These are phyloP conservation scores for Montipora capitata DNA, from an alignment of 92 coral and sea anemone genomes.

Conservation along the genomic window DNA sequence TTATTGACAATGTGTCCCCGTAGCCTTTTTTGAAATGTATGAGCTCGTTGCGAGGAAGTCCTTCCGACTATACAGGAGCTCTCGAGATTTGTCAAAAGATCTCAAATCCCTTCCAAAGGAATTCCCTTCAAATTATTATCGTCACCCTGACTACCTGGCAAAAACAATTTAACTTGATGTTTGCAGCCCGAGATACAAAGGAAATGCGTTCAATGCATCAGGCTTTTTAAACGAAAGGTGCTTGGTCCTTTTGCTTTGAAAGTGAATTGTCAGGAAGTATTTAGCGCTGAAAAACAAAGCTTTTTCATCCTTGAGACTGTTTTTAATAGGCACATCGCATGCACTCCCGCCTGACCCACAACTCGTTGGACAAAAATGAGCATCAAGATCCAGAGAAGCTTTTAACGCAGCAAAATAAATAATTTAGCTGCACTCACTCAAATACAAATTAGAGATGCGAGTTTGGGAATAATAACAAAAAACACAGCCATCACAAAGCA, in stretches of 20 bases:
- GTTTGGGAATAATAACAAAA: slow-evolving; percentile 34
- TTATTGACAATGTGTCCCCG: slow-evolving; percentile 83
- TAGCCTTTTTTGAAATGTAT: slow-evolving; percentile 54
- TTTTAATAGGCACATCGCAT: neutral
- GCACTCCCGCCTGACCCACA: neutral
- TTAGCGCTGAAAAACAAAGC: slow-evolving; percentile 41
- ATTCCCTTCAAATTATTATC: slow-evolving; percentile 50
- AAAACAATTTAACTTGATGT: slow-evolving; percentile 34
- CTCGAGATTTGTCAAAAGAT: slow-evolving; percentile 59
- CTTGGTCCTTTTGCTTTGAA: slow-evolving; percentile 24
- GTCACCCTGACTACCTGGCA: slow-evolving; percentile 67
- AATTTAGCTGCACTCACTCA: slow-evolving; percentile 74
- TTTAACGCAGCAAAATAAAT: slow-evolving; percentile 82
- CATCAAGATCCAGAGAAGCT: slow-evolving; percentile 71
- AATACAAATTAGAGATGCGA: slow-evolving; percentile 41
- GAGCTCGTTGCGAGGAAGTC: slow-evolving; percentile 53
- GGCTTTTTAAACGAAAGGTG: neutral
- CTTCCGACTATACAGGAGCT: slow-evolving; percentile 9
- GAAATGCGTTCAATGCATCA: slow-evolving; percentile 7
- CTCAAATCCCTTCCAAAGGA: slow-evolving; percentile 61
- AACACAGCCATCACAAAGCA: slow-evolving; percentile 56
- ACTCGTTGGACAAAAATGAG: slow-evolving; percentile 56
- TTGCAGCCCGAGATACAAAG: slow-evolving; percentile 28
- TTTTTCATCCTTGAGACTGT: slow-evolving; percentile 3
- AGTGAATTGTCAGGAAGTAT: slow-evolving; percentile 36